Percentiles rank a stretch among this genome's conserved stretches.
Evolutionary conservation across 2,797 vertebrate genomes (phyloP).

Genomic region (Manis pentadactyla): DNA sequence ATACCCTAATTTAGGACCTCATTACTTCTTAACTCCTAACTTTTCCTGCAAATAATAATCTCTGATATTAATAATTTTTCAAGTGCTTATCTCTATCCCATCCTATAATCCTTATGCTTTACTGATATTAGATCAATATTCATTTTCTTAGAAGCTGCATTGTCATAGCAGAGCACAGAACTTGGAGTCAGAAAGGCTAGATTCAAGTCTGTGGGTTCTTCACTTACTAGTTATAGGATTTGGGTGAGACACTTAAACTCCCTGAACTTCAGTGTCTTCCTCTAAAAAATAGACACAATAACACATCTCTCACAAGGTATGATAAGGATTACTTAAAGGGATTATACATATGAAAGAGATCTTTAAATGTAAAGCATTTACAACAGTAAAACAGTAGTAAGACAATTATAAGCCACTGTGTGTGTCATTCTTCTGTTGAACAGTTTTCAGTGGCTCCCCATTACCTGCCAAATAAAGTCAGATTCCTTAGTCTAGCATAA

Average conservation of each 20-base stretch:
- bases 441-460: background rate
- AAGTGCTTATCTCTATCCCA: background rate
- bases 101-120: background rate
- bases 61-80: background rate
- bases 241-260: background rate
- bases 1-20: background rate
- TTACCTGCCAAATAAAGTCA: background rate
- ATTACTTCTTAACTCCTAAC: background rate
- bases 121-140: background rate
- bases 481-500: background rate
- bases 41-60: conserved; percentile 36
- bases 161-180: background rate
- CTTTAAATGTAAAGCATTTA: background rate
- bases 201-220: background rate
- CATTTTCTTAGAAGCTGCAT: background rate
- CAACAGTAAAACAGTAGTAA: background rate
- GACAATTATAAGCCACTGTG: background rate
- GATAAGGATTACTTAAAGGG: background rate
- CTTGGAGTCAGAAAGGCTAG: background rate
- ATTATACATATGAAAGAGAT: background rate
- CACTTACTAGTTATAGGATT: background rate
- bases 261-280: background rate
- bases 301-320: background rate
- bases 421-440: background rate
- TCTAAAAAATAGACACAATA: background rate